Percentiles rank a stretch among this genome's conserved stretches.
Evolutionary conservation across 2,113 vertebrate species (phyloP).

Genomic region (Labeo rohita): DNA sequence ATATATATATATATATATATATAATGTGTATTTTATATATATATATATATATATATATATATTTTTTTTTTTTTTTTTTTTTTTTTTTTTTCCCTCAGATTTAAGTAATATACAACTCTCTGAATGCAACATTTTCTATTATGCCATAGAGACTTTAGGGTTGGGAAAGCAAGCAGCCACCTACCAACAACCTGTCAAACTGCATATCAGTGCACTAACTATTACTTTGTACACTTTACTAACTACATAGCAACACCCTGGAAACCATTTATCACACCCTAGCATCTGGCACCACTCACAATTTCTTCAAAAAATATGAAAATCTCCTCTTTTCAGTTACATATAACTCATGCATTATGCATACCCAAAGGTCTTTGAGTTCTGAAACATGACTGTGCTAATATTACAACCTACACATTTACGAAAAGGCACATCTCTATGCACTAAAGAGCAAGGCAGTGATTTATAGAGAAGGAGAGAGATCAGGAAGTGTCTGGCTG

Average conservation of each 20-base stretch:
- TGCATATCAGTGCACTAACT: no score
- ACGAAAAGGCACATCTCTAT: neutral
- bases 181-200: no score
- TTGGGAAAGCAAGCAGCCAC: neutral
- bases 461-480: neutral
- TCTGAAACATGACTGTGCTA: neutral
- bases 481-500: neutral
- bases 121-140: neutral
- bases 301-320: neutral
- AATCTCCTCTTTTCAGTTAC: neutral
- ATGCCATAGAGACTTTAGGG: neutral
- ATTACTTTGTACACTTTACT: neutral
- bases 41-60: no score
- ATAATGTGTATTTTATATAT: no score
- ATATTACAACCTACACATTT: neutral
- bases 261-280: neutral
- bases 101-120: neutral
- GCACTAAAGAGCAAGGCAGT: neutral
- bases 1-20: no score
- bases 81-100: no score
- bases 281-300: neutral
- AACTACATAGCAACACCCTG: neutral
- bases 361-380: neutral
- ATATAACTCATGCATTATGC: neutral
- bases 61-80: no score